Evolutionary conservation across 2,888 invertebrate species (phyloP).

Genomic region (Drosophila birchii): DNA sequence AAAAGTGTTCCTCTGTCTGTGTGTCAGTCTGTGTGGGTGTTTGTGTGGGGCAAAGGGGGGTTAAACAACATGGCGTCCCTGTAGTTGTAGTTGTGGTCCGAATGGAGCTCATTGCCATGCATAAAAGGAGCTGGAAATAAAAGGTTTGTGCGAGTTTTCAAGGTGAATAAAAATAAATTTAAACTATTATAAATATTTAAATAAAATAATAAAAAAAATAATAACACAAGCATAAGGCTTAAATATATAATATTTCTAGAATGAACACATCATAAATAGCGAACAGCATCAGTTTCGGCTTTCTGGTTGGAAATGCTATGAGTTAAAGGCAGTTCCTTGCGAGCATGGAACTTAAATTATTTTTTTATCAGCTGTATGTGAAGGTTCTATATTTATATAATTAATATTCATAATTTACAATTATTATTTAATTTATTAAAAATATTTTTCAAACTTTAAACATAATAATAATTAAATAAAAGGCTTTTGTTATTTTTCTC

Average conservation of each 20-base stretch:
- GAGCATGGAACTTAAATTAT: too few species aligned
- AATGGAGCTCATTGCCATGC: conserved; percentile 68
- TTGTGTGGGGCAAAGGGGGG: conserved; percentile 23
- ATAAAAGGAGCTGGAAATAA: conserved; percentile 42
- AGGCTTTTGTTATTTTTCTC: neutral
- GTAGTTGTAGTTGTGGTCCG: conserved; percentile 53
- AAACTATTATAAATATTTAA: neutral
- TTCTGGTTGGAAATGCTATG: neutral
- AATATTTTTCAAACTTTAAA: neutral
- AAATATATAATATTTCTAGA: neutral
- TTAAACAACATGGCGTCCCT: conserved; percentile 80
- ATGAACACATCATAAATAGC: neutral
- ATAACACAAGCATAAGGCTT: neutral
- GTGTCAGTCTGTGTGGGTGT: conserved; percentile 47
- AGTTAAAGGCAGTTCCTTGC: too few species aligned
- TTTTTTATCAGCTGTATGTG: neutral
- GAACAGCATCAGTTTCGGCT: neutral
- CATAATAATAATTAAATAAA: neutral
- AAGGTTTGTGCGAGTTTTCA: conserved; percentile 24
- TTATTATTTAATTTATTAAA: neutral
- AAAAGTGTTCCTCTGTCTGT: conserved; percentile 66
- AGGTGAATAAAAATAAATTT: neutral
- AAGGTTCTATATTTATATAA: too few species aligned
- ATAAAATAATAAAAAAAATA: neutral
- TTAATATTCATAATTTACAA: neutral